These are phyloP conservation scores for Lasiurus borealis DNA, from an alignment of 2,113 vertebrate genomes.

Conservation along the genomic window DNA sequence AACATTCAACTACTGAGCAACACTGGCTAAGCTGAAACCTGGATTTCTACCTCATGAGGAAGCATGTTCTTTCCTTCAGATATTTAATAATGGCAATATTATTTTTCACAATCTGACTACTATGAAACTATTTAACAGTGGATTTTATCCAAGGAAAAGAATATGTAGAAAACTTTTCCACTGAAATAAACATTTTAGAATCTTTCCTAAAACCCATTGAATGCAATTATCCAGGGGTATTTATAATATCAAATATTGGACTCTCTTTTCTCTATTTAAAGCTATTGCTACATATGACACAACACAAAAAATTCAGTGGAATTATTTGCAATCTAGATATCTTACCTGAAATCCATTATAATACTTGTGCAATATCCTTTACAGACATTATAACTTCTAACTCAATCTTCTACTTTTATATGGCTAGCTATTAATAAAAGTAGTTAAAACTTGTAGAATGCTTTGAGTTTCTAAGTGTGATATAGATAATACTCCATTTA, in stretches of 20 bases:
- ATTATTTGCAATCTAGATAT: neutral
- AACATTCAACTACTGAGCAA: too few species aligned
- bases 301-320: neutral
- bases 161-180: neutral
- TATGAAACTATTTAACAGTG: neutral
- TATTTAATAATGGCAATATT: neutral
- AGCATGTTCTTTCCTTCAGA: neutral
- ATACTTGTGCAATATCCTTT: neutral
- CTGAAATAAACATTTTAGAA: neutral
- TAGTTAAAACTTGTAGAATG: neutral
- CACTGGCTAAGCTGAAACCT: neutral
- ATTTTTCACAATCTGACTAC: neutral
- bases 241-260: neutral
- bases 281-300: neutral
- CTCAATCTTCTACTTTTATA: neutral
- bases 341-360: neutral
- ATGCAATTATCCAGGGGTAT: neutral
- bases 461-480: neutral
- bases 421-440: neutral
- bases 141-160: neutral
- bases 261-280: neutral
- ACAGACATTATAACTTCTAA: neutral
- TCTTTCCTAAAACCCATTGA: neutral
- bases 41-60: neutral
- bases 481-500: neutral